Evolutionary conservation across 1,140 invertebrate genomes (phyloP), one percentile per base, ranked within the genome.

Genomic region (Aphelenchoides besseyi): DNA sequence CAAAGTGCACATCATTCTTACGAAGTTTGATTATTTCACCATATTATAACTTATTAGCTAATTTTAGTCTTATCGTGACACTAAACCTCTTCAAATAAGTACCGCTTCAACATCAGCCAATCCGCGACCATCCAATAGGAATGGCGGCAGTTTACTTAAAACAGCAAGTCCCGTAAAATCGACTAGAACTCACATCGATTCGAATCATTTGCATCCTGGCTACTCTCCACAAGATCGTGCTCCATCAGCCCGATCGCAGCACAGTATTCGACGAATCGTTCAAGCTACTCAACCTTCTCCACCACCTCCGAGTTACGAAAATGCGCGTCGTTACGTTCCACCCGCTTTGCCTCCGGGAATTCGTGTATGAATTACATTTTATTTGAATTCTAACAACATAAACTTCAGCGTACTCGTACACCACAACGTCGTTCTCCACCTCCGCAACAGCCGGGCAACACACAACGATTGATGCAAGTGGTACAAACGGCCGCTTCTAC

Each of bases 301-400:
- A 3, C 59, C 82, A 16, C 80, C 80, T n/a, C 52, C 73, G 8
- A 84, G 82, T n/a, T 82, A 82, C 55, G 72, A 76, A 18, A 52
- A 71, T 26, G 81, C 80, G 41, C 69, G 74, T 29, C 68, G 72
- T 28, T 82, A 84, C 68, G 70, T 83, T 57, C 82, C 82, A 5
- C 76, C 80, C 2, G 73, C 79, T 18, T 57, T 82, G 5, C 80
- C 80, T n/a, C 74, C 82, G 2, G 80, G 81, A 18, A 72, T 75
- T 69, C 59, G 70, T 55, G 80, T 82, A 64, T 12, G 29, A 12
- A 32, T 52, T 35, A 33, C n/a, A 63, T 12, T 26, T 52, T 37
- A 55, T 48, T 12, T 29, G 2, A 70, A 30, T 26, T 61, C 8
- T 28, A 53, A 16, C 37, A 36, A 63, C 12, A n/a, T n/a, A n/a